Conservation (phyloP, 2,113 vertebrate genomes). For the Maccullochella peelii region DNA sequence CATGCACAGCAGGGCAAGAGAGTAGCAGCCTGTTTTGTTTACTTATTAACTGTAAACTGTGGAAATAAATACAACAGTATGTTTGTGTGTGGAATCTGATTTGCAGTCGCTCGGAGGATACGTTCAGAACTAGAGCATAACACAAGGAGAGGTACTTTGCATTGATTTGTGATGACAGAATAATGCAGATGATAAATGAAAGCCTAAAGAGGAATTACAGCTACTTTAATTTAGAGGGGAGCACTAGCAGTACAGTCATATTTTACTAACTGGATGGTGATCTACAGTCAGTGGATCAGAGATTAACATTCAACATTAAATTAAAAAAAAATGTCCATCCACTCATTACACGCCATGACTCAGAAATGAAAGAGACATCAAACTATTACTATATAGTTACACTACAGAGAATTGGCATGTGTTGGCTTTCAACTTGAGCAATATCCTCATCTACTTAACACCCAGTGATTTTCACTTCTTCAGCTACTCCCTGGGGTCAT, state of each 20-base stretch:
- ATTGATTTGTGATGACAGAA: conserved; percentile 41
- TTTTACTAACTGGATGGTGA: not conserved
- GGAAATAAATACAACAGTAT: conserved; percentile 45
- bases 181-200: conserved; percentile 10
- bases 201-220: conserved; percentile 1
- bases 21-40: conserved; percentile 35
- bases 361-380: not conserved
- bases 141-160: conserved; percentile 33
- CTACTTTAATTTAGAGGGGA: conserved; percentile 9
- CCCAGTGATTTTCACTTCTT: conserved; percentile 12
- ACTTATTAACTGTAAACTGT: conserved; percentile 47
- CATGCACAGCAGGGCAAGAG: conserved; percentile 23
- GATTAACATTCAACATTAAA: not conserved
- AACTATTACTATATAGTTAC: not conserved
- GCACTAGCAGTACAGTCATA: not conserved
- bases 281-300: not conserved
- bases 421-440: conserved; percentile 37
- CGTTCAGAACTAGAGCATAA: conserved; percentile 17
- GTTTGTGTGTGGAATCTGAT: conserved; percentile 40
- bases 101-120: conserved; percentile 28
- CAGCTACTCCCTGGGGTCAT: conserved; percentile 45
- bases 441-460: conserved; percentile 25
- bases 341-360: not conserved
- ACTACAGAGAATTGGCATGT: conserved; percentile 16
- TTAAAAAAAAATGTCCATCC: not conserved